These are phyloP conservation scores for Crocodylus rhombifer DNA, from an alignment of 2,797 vertebrate genomes.

Conservation along the genomic window DNA sequence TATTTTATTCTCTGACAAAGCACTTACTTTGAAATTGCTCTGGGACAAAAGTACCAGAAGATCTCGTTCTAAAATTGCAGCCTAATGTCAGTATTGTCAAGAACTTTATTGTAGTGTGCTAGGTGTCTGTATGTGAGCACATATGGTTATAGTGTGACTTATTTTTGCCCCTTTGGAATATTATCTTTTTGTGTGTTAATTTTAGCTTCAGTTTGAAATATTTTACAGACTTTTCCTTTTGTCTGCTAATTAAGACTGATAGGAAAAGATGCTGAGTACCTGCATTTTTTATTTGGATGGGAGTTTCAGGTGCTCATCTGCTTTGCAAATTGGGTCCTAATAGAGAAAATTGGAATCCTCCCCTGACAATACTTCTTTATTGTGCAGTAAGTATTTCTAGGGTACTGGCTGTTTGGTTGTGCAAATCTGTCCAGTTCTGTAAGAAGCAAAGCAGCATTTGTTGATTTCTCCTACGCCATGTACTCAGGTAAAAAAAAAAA, in stretches of 20 bases:
- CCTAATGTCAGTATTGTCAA: not conserved
- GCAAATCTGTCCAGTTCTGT: slow-evolving; percentile 21
- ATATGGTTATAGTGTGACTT: not conserved
- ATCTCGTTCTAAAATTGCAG: accelerated
- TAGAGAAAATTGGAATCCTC: slow-evolving; percentile 22
- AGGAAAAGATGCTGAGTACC: not conserved
- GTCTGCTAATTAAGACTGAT: not conserved
- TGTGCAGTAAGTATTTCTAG: not conserved
- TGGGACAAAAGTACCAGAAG: not conserved
- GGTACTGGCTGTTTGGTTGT: not conserved
- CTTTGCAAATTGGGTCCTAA: not conserved
- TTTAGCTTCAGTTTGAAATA: not conserved
- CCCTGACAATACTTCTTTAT: slow-evolving; percentile 34
- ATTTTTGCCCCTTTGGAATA: not conserved
- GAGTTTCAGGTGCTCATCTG: slow-evolving; percentile 29
- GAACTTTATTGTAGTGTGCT: accelerated
- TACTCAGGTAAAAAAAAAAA: accelerated
- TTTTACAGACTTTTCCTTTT: not conserved
- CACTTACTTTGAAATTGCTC: accelerated
- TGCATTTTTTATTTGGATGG: not conserved
- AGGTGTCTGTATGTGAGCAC: not conserved
- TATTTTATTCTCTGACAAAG: accelerated
- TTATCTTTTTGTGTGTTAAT: not conserved
- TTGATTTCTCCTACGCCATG: not conserved
- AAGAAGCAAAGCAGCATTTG: not conserved